Evolutionary conservation across 2,888 invertebrate genomes (phyloP).

Genomic region (Melieria omissa): DNA sequence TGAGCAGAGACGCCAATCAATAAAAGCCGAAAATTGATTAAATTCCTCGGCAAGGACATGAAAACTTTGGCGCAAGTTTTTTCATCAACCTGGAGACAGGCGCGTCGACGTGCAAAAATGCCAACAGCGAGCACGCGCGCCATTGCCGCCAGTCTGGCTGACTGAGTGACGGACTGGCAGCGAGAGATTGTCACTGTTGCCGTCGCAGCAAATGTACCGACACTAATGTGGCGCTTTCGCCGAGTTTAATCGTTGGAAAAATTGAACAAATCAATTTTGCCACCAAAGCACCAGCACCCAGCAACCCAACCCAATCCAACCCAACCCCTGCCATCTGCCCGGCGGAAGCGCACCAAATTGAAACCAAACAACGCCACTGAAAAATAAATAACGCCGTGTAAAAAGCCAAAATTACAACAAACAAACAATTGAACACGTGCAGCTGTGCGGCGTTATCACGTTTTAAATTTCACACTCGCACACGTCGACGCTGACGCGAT

Average conservation of each 20-base stretch:
- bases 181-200: slow-evolving; percentile 43
- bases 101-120: slow-evolving; percentile 53
- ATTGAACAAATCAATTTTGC: slow-evolving; percentile 67
- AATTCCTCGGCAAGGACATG: slow-evolving; percentile 50
- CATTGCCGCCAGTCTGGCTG: background rate
- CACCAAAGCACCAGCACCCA: slow-evolving; percentile 49
- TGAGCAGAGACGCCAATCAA: slow-evolving; percentile 54
- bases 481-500: slow-evolving; percentile 29
- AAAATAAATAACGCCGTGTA: slow-evolving; percentile 12
- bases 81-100: slow-evolving; percentile 30
- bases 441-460: slow-evolving; percentile 53
- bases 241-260: slow-evolving; percentile 66
- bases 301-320: slow-evolving; percentile 1
- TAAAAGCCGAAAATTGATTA: slow-evolving; percentile 61
- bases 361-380: slow-evolving; percentile 7
- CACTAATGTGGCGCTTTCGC: slow-evolving; percentile 59
- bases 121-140: background rate
- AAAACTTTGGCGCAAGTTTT: slow-evolving; percentile 36
- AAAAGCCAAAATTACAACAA: slow-evolving; percentile 31
- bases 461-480: slow-evolving; percentile 62
- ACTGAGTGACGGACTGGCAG: slow-evolving; percentile 9
- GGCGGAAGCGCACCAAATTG: slow-evolving; percentile 30
- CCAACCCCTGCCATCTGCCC: background rate
- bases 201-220: slow-evolving; percentile 63
- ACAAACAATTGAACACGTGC: background rate